These are phyloP conservation scores for Sebastolobus altivelis DNA, from an alignment of 2,797 vertebrate genomes.

Conservation along the genomic window DNA sequence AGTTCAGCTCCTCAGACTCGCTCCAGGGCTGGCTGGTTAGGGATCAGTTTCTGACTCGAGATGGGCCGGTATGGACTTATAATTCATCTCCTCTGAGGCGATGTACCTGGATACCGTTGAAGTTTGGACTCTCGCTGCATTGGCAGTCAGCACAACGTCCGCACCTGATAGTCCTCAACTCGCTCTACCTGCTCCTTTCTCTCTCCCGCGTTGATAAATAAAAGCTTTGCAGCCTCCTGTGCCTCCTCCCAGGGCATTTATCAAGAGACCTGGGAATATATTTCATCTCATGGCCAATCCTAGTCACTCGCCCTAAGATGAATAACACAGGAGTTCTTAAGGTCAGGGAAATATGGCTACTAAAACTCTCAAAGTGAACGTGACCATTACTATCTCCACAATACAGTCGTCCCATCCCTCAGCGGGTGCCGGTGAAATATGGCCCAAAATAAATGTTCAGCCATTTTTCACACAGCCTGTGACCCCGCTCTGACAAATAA, in stretches of 20 bases:
- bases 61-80: slow-evolving; percentile 44
- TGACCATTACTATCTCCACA: slow-evolving; percentile 83
- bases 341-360: slow-evolving; percentile 84
- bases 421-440: slow-evolving; percentile 71
- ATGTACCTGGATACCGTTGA: slow-evolving; percentile 48
- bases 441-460: slow-evolving; percentile 64
- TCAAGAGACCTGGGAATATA: slow-evolving; percentile 79
- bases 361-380: slow-evolving; percentile 85
- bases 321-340: slow-evolving; percentile 82
- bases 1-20: slow-evolving; percentile 55
- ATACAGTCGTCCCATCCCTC: slow-evolving; percentile 81
- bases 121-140: slow-evolving; percentile 58
- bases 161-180: slow-evolving; percentile 61
- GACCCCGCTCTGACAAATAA: slow-evolving; percentile 65
- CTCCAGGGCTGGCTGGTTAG: slow-evolving; percentile 66
- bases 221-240: slow-evolving; percentile 70
- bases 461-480: slow-evolving; percentile 66
- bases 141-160: slow-evolving; percentile 70
- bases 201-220: slow-evolving; percentile 78
- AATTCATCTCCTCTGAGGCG: slow-evolving; percentile 68
- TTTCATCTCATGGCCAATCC: slow-evolving; percentile 83
- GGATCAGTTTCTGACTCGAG: slow-evolving; percentile 64
- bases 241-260: slow-evolving; percentile 73
- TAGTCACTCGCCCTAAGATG: slow-evolving; percentile 77
- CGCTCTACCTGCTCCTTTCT: slow-evolving; percentile 51